Base-by-base conservation (phyloP, 2,888 invertebrate genomes). In the Anticlea derivata region DNA sequence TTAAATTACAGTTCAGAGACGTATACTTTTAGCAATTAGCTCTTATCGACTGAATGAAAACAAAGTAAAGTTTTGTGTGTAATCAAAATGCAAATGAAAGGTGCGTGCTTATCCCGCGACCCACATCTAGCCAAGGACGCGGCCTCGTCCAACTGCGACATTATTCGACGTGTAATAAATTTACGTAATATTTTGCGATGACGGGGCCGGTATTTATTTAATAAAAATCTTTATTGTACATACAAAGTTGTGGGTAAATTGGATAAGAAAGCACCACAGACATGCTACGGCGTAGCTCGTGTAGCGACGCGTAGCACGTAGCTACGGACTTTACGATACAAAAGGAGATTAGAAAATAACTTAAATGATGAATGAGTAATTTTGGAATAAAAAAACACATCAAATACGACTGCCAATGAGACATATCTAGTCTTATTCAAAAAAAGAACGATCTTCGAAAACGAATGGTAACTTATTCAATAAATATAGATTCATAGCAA, bases 31-130 rank as follows among this genome's bases (percentile, higher is more conserved):
- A 68, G 72, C 80, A 86, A 86, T 86, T 87, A 85, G 62, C 50
- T 48, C 65, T 81, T 80, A 80, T 79, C 77, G 70, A 74, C 69
- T 67, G 56, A 45, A 65, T 61, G 64, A 70, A 78, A 75, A 78
- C 70, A 73, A 74, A 71, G 65, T 63, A 63, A 47, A 57, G 52
- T 63, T 55, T 66, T 61, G 70, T 76, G 66, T 66, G 78, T 81
- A 86, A 86, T 89, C 80, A 83, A 86, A 85, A 89, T 90, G 89
- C 82, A 87, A 89, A 90, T 88, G 66, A 73, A 78, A 78, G 78
- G 80, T 80, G 78, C 71, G 40, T 62, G 59, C 78, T 88, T 88
- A 88, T 89, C 89, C 88, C 70, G 58, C 78, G 88, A 78, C 89
- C 90, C 77, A 90, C 83, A 88, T 89, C 87, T 86, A 54, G 49